Conservation (phyloP, 2,888 invertebrate genomes). For the Dryomyza anilis region DNA sequence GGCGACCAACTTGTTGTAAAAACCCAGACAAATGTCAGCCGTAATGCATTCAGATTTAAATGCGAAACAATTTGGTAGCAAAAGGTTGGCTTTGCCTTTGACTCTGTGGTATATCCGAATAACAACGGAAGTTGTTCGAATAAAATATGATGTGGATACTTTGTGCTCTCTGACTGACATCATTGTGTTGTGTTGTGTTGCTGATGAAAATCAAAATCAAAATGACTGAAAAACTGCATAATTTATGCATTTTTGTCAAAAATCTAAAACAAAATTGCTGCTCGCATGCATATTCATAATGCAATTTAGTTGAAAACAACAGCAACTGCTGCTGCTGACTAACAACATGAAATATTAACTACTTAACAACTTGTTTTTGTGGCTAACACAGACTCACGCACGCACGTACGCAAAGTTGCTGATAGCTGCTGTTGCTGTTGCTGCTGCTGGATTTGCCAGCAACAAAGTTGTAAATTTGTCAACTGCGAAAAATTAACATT, state of each 20-base stretch:
- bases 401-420: neutral
- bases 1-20: slow-evolving; percentile 6
- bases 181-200: neutral
- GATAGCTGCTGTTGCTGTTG: neutral
- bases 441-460: neutral
- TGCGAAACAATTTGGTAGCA: neutral
- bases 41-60: slow-evolving; percentile 37
- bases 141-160: slow-evolving; percentile 14
- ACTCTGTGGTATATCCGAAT: too few species aligned
- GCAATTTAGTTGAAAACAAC: slow-evolving; percentile 16
- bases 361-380: slow-evolving; percentile 43
- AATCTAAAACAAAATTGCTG: neutral
- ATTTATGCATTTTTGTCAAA: slow-evolving; percentile 42
- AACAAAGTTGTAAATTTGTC: slow-evolving; percentile 1
- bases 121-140: too few species aligned
- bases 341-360: slow-evolving; percentile 57
- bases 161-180: neutral
- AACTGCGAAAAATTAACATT: neutral
- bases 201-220: neutral
- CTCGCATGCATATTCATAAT: slow-evolving; percentile 2
- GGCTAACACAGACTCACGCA: too few species aligned
- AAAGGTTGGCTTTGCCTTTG: slow-evolving; percentile 10
- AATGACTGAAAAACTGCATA: slow-evolving; percentile 51
- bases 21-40: slow-evolving; percentile 40
- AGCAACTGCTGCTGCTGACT: slow-evolving; percentile 40